Evolutionary conservation across 2,113 vertebrate species (phyloP).

Genomic region (Festucalex cinctus): DNA sequence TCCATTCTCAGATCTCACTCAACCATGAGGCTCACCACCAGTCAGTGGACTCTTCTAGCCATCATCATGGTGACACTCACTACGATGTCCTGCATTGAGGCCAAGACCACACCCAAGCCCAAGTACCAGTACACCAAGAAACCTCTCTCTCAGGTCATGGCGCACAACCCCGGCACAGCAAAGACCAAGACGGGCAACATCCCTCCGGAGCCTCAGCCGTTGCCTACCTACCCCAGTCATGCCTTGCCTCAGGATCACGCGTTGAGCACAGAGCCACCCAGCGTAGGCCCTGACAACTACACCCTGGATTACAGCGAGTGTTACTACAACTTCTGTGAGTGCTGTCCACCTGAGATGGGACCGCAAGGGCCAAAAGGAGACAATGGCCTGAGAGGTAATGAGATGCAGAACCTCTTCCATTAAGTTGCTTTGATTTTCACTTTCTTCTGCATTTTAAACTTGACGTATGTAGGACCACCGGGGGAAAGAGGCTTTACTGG

Average conservation of each 20-base stretch:
- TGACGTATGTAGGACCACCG: constrained; percentile 70
- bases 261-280: constrained; percentile 65
- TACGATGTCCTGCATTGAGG: constrained; percentile 20
- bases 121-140: constrained; percentile 85
- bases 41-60: constrained; percentile 52
- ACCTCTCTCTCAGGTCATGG: constrained; percentile 61
- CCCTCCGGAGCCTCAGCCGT: constrained; percentile 41
- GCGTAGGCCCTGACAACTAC: constrained; percentile 76
- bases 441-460: constrained; percentile 7
- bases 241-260: constrained; percentile 42
- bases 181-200: constrained; percentile 47
- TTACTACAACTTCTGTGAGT: constrained; percentile 93
- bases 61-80: constrained; percentile 37
- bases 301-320: constrained; percentile 83
- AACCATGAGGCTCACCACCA: constrained; percentile 72
- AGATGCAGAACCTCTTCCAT: neutral
- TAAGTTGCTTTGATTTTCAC: neutral
- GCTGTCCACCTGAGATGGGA: constrained; percentile 78
- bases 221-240: constrained; percentile 21
- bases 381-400: constrained; percentile 80
- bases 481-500: constrained; percentile 82
- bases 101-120: constrained; percentile 79
- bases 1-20: constrained; percentile 60
- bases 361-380: constrained; percentile 79
- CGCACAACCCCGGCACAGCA: constrained; percentile 39